These are phyloP conservation scores for Tyto alba DNA, from an alignment of 2,113 vertebrate genomes.

Conservation along the genomic window DNA sequence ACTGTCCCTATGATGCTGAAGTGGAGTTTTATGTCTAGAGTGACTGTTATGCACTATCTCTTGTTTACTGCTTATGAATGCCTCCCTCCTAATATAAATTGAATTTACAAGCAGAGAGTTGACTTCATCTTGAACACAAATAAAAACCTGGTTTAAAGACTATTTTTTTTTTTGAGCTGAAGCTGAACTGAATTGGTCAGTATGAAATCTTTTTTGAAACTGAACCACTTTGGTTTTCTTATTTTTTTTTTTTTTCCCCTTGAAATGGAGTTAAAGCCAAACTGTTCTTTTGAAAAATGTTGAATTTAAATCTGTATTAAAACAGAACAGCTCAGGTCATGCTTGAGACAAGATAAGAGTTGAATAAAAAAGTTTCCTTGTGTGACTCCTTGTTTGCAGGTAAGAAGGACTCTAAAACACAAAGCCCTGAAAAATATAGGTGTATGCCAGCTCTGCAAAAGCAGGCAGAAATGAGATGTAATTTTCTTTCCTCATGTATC, in stretches of 20 bases:
- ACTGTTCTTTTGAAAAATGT: not conserved
- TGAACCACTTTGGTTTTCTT: rapidly evolving
- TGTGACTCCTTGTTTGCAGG: not conserved
- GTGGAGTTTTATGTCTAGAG: not conserved
- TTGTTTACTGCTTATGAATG: not conserved
- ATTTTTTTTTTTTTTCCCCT: not conserved
- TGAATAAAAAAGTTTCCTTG: not conserved
- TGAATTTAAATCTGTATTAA: not conserved
- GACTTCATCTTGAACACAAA: not conserved
- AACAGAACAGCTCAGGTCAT: not conserved
- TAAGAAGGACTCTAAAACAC: not conserved
- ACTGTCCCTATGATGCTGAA: not conserved
- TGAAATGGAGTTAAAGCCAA: not conserved
- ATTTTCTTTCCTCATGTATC: not conserved
- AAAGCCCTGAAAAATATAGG: not conserved
- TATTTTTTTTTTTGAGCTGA: not conserved
- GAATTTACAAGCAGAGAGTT: not conserved
- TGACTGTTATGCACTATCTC: not conserved
- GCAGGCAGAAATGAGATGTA: not conserved
- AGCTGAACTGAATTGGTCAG: not conserved
- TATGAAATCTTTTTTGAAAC: not conserved
- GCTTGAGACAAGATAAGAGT: not conserved
- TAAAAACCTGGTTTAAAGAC: not conserved
- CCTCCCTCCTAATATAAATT: not conserved
- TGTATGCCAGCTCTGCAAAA: not conserved